These are phyloP conservation scores for Limonius californicus DNA, from an alignment of 1,140 invertebrate genomes.

Conservation along the genomic window DNA sequence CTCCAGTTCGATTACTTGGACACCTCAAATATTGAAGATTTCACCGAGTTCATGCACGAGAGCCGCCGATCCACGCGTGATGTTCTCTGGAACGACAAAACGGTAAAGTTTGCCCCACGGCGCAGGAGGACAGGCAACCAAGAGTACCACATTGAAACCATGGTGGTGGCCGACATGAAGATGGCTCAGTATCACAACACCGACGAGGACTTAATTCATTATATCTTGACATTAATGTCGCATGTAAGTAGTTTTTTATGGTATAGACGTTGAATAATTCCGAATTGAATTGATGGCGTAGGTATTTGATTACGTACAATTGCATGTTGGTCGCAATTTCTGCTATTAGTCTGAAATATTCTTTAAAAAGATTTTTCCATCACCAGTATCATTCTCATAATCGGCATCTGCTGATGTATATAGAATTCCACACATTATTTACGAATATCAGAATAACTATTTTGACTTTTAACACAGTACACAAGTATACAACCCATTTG, in stretches of 20 bases:
- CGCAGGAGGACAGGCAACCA: slow-evolving; percentile 36
- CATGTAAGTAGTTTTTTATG: too few species aligned
- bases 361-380: too few species aligned
- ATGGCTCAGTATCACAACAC: slow-evolving; percentile 71
- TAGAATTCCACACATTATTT: too few species aligned
- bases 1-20: neutral
- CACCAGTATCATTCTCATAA: too few species aligned
- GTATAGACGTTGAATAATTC: slow-evolving; percentile 30
- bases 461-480: too few species aligned
- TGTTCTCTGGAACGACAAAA: neutral
- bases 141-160: slow-evolving; percentile 69
- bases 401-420: too few species aligned
- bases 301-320: too few species aligned
- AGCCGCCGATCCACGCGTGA: neutral
- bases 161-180: slow-evolving; percentile 74
- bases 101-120: slow-evolving; percentile 40
- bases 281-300: neutral
- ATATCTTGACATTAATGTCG: slow-evolving; percentile 77
- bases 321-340: too few species aligned
- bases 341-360: neutral
- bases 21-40: neutral
- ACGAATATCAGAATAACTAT: too few species aligned
- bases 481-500: too few species aligned
- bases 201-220: slow-evolving; percentile 54
- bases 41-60: neutral